These are phyloP conservation scores for Takifugu rubripes DNA, from an alignment of 2,797 vertebrate species.

Conservation along the genomic window DNA sequence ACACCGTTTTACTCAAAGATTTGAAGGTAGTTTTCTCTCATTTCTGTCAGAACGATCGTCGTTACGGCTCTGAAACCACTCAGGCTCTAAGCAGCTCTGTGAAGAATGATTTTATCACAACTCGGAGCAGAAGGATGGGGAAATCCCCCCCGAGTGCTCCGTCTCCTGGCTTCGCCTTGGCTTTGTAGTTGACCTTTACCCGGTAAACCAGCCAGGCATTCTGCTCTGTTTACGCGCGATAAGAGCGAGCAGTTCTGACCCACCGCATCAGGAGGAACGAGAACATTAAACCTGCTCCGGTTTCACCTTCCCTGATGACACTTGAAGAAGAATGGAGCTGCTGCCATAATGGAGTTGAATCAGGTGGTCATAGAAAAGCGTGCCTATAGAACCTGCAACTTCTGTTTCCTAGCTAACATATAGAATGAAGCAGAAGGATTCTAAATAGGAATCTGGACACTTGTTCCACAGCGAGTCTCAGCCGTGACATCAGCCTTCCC, in stretches of 20 bases:
- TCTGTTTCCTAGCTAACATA: constrained; percentile 3
- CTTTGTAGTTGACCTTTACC: constrained; percentile 74
- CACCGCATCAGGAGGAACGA: constrained; percentile 21
- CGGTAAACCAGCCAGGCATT: constrained; percentile 47
- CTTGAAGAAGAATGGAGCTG: constrained; percentile 1
- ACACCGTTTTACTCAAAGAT: constrained; percentile 15
- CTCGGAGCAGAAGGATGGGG: constrained; percentile 62
- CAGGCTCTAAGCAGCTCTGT: constrained; percentile 19
- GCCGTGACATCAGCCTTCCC: constrained; percentile 41
- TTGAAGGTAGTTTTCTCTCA: constrained; percentile 7
- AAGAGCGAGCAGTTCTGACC: constrained; percentile 53
- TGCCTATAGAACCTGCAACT: background rate
- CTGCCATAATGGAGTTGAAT: constrained; percentile 9
- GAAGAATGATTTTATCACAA: constrained; percentile 53
- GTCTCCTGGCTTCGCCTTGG: constrained; percentile 55
- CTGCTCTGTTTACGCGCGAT: constrained; percentile 63
- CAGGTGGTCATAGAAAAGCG: constrained; percentile 20
- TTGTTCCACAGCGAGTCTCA: constrained; percentile 32
- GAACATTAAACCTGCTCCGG: constrained; percentile 30
- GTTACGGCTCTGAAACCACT: constrained; percentile 16
- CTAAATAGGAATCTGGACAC: constrained; percentile 5
- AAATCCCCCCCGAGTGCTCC: constrained; percentile 60
- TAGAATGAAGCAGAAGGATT: constrained; percentile 8
- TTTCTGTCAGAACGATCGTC: constrained; percentile 8
- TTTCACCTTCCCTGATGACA: constrained; percentile 35